Conservation (phyloP, 2,113 vertebrate species). For the Chaetorhynchus papuensis region DNA sequence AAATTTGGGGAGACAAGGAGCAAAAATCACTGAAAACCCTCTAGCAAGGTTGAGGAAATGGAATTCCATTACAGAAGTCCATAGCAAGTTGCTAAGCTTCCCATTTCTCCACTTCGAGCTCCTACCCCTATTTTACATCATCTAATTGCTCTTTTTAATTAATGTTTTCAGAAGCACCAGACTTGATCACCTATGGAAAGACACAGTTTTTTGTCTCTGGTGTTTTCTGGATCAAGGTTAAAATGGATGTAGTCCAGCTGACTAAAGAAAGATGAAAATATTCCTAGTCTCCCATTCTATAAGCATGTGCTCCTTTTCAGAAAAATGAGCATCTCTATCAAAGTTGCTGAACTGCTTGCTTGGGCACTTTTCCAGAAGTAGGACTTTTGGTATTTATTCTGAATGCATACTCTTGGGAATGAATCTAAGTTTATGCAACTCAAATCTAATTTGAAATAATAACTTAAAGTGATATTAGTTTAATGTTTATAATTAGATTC, state of each 20-base stretch:
- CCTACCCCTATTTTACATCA: neutral
- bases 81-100: neutral
- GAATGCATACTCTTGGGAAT: neutral
- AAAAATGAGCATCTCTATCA: neutral
- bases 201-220: neutral
- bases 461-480: neutral
- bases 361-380: neutral
- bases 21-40: neutral
- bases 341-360: neutral
- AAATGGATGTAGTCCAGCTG: neutral
- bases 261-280: neutral
- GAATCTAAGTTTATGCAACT: neutral
- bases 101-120: neutral
- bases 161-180: neutral
- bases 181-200: neutral
- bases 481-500: neutral
- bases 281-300: neutral
- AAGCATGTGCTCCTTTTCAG: neutral
- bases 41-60: neutral
- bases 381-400: neutral
- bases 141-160: neutral
- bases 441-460: neutral
- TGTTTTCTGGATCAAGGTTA: neutral
- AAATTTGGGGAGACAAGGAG: neutral
- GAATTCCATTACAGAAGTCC: neutral